These are phyloP conservation scores for Dermochelys coriacea DNA, from an alignment of 2,797 vertebrate genomes.

Conservation along the genomic window DNA sequence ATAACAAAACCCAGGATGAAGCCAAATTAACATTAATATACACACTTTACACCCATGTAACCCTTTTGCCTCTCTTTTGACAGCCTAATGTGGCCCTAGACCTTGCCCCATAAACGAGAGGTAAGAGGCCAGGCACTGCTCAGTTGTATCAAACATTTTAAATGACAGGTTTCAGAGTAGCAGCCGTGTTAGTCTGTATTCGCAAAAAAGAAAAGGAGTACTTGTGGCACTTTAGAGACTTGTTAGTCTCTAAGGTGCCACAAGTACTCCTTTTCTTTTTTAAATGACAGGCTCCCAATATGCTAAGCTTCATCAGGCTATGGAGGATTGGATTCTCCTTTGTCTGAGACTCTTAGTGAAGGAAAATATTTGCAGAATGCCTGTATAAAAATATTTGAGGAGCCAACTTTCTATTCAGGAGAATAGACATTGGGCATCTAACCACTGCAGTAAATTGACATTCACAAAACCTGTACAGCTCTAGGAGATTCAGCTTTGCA, in stretches of 20 bases:
- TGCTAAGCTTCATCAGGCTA: neutral
- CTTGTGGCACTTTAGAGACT: no score
- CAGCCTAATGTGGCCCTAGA: neutral
- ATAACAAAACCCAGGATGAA: slow-evolving; percentile 30
- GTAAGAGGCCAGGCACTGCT: neutral
- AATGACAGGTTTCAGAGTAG: no score
- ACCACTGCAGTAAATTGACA: slow-evolving; percentile 64
- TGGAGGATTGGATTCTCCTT: neutral
- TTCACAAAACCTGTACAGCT: slow-evolving; percentile 54
- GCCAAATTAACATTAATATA: neutral
- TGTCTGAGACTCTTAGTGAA: slow-evolving; percentile 6
- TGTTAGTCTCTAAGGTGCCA: no score
- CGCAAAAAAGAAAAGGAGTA: no score
- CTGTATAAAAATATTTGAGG: slow-evolving; percentile 55
- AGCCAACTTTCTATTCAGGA: slow-evolving; percentile 41
- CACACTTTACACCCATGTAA: slow-evolving; percentile 13
- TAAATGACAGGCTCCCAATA: neutral
- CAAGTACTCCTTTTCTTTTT: no score
- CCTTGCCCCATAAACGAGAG: neutral
- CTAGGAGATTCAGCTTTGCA: slow-evolving; percentile 52
- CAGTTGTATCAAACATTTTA: neutral
- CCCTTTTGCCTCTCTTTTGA: neutral
- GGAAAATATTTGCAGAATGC: slow-evolving; percentile 45
- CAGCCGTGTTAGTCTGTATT: no score
- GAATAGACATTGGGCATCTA: slow-evolving; percentile 25